A percentile compares a stretch with the other conserved stretches of the same genome.
Conservation (phyloP, 2,888 invertebrate genomes). For the Sipunculus nudus region DNA sequence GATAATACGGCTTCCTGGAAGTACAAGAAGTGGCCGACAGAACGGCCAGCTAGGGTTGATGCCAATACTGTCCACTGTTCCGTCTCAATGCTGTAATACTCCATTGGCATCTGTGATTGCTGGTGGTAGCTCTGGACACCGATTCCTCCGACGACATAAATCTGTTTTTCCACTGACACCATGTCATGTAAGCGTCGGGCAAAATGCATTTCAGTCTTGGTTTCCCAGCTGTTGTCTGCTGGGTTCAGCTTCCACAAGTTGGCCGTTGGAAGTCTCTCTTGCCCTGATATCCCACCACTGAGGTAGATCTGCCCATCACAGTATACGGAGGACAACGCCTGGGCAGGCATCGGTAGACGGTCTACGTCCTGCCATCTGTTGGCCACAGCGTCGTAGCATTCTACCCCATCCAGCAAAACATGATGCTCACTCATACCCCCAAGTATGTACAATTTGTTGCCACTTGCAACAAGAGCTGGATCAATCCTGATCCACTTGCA, state of each 20-base stretch:
- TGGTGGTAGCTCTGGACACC: constrained; percentile 57
- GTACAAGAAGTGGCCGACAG: constrained; percentile 61
- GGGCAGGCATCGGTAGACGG: constrained; percentile 56
- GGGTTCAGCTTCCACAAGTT: constrained; percentile 57
- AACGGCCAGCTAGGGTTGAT: constrained; percentile 62
- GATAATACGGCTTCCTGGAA: constrained; percentile 58
- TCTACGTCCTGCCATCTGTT: constrained; percentile 61
- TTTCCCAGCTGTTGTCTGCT: constrained; percentile 50
- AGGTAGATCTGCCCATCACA: constrained; percentile 56
- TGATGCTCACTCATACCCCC: constrained; percentile 61
- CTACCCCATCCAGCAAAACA: constrained; percentile 60
- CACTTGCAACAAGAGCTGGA: constrained; percentile 56
- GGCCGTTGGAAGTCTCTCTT: constrained; percentile 56
- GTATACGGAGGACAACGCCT: constrained; percentile 57
- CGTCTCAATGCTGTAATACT: constrained; percentile 53
- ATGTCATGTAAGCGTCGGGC: constrained; percentile 63
- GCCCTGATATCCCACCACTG: constrained; percentile 59
- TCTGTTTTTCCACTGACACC: constrained; percentile 49
- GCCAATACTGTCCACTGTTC: constrained; percentile 64
- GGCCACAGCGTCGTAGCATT: constrained; percentile 57
- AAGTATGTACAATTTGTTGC: constrained; percentile 55
- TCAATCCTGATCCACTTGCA: constrained; percentile 59
- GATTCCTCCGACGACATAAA: constrained; percentile 62
- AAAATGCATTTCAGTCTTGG: constrained; percentile 58
- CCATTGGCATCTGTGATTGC: constrained; percentile 63